Evolutionary conservation across 1,140 invertebrate species (phyloP).

Genomic region (Ceratina australensis): DNA sequence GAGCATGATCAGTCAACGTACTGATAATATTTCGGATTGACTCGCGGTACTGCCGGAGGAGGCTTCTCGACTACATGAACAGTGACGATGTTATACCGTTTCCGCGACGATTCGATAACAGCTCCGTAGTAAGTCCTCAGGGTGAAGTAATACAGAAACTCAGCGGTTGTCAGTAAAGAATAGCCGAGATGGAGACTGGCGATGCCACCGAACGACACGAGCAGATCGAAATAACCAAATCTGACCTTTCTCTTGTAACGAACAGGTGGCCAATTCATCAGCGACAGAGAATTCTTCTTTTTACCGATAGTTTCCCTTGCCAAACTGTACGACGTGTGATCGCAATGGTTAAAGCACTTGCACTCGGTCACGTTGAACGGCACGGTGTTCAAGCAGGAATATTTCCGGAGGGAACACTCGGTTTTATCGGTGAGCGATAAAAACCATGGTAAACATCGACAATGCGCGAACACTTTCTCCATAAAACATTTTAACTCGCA

Average conservation of each 20-base stretch:
- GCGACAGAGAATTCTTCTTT: background rate
- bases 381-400: background rate
- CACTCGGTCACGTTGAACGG: background rate
- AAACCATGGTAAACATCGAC: constrained; percentile 32
- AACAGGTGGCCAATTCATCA: constrained; percentile 83
- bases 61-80: constrained; percentile 21
- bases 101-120: constrained; percentile 43
- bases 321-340: constrained; percentile 34
- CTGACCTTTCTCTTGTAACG: constrained; percentile 87
- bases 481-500: background rate
- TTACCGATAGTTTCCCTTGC: too few species aligned
- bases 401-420: constrained; percentile 7
- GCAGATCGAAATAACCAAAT: constrained; percentile 88
- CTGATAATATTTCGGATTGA: background rate
- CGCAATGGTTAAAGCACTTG: constrained; percentile 6
- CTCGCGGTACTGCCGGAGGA: background rate
- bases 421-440: background rate
- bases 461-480: background rate
- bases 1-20: constrained; percentile 7
- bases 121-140: constrained; percentile 82
- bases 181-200: constrained; percentile 88
- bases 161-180: constrained; percentile 85
- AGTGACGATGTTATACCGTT: constrained; percentile 30
- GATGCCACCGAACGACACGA: constrained; percentile 84
- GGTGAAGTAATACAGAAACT: constrained; percentile 87